These are phyloP conservation scores for Platycercus adscitus DNA, from an alignment of 2,113 vertebrate species.

Conservation along the genomic window DNA sequence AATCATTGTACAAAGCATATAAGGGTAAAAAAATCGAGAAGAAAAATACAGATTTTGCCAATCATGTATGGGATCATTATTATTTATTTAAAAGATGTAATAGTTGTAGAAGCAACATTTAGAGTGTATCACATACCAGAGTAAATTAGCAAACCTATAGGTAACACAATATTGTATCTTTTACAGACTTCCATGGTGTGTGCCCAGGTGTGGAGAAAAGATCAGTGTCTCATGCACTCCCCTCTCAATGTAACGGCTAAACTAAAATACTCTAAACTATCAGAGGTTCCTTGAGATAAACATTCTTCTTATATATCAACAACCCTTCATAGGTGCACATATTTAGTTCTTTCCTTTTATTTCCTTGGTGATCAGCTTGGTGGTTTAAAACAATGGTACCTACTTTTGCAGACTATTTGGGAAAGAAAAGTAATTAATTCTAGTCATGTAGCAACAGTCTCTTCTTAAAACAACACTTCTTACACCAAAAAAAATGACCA, in stretches of 20 bases:
- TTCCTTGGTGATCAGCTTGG: background rate
- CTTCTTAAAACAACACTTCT: background rate
- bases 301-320: background rate
- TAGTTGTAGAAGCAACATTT: background rate
- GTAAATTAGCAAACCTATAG: background rate
- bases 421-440: background rate
- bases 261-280: background rate
- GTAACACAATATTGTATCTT: background rate
- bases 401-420: background rate
- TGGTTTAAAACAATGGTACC: background rate
- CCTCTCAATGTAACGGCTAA: background rate
- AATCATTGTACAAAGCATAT: background rate
- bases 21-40: background rate
- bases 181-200: background rate
- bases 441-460: background rate
- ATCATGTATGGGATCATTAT: background rate
- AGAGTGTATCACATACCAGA: background rate
- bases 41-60: background rate
- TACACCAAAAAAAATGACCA: background rate
- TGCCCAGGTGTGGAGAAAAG: background rate
- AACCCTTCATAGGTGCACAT: background rate
- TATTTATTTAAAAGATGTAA: background rate
- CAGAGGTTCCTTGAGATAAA: background rate
- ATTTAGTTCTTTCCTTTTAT: background rate
- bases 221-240: background rate